phyloP scores from a whole-genome alignment of 2,888 invertebrate species.

The Yponomeuta evonymella region DNA sequence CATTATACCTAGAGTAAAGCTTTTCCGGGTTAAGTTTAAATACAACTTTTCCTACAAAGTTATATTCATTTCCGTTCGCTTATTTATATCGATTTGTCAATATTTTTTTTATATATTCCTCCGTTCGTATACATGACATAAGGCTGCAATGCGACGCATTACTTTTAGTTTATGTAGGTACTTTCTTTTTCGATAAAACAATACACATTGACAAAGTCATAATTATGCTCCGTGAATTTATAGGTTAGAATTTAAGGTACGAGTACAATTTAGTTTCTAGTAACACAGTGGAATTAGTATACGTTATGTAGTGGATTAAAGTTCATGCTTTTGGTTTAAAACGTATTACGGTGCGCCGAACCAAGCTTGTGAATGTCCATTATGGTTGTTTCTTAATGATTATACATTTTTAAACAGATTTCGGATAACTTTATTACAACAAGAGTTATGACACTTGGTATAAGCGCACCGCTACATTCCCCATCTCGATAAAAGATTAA shows the following conservation, averaged over 20 bases:
- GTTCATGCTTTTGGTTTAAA: not conserved
- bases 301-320: not conserved
- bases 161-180: slow-evolving; percentile 48
- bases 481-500: too few species aligned
- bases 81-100: slow-evolving; percentile 32
- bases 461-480: too few species aligned
- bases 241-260: not conserved
- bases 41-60: slow-evolving; percentile 3
- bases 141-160: slow-evolving; percentile 77
- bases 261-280: not conserved
- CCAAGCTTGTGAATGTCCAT: too few species aligned
- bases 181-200: slow-evolving; percentile 7
- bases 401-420: too few species aligned
- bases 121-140: slow-evolving; percentile 82
- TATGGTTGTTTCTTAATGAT: not conserved
- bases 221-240: not conserved
- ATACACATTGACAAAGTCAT: not conserved
- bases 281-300: not conserved
- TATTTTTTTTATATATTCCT: slow-evolving; percentile 48
- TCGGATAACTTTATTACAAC: too few species aligned
- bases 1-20: slow-evolving; percentile 67
- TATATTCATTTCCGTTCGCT: slow-evolving; percentile 39
- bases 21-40: slow-evolving; percentile 53
- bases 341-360: not conserved
- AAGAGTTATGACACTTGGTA: too few species aligned